Evolutionary conservation across 2,797 vertebrate genomes (phyloP).

Genomic region (Peromyscus melanophrys): DNA sequence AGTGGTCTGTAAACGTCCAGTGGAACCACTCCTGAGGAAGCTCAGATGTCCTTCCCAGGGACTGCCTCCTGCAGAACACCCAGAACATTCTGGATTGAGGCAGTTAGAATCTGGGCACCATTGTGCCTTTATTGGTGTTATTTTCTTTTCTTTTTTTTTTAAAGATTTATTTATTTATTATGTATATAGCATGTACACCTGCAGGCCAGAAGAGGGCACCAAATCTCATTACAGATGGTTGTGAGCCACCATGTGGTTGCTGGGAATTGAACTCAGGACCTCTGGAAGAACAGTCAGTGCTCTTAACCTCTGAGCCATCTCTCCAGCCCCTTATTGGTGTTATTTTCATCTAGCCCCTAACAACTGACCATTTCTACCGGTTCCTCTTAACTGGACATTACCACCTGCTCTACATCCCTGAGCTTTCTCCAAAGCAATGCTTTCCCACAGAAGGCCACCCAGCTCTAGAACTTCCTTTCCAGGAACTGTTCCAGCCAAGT

Average conservation of each 20-base stretch:
- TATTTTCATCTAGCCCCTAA: background rate
- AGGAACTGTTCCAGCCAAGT: background rate
- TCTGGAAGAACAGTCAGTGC: no score
- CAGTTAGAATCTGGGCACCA: slow-evolving; percentile 54
- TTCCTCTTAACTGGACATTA: background rate
- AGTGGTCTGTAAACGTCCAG: background rate
- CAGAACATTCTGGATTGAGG: slow-evolving; percentile 55
- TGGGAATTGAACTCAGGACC: no score
- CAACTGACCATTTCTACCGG: background rate
- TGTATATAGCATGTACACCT: no score
- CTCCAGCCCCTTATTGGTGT: slow-evolving; percentile 41
- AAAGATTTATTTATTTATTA: no score
- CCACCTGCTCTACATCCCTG: background rate
- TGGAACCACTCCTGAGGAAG: background rate
- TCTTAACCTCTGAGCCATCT: no score
- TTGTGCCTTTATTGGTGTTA: no score
- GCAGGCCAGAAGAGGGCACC: no score
- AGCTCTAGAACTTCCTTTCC: background rate
- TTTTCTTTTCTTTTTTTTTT: no score
- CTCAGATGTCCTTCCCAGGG: background rate
- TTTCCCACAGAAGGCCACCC: background rate
- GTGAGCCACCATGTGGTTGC: no score
- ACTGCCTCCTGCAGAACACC: slow-evolving; percentile 11
- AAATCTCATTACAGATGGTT: no score
- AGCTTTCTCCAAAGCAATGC: slow-evolving; percentile 29